Evolutionary conservation across 2,888 invertebrate species (phyloP).

Genomic region (Troilus luridus): DNA sequence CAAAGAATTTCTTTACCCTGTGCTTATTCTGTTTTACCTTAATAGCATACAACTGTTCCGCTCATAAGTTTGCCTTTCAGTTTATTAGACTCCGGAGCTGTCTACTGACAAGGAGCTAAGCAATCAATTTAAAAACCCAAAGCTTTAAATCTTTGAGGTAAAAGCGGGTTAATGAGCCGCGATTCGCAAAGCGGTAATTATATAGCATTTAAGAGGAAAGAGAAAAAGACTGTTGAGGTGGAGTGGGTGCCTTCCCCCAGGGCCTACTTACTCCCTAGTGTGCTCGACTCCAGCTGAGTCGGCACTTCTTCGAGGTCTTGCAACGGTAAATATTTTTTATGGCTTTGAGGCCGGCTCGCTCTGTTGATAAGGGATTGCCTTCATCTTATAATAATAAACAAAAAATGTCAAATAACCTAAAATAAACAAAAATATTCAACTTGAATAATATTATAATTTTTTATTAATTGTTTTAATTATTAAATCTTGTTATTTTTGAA

Average conservation of each 20-base stretch:
- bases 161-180: background rate
- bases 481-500: too few relatives aligned
- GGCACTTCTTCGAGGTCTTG: background rate
- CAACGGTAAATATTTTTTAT: slow-evolving; percentile 11
- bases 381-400: background rate
- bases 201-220: background rate
- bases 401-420: background rate
- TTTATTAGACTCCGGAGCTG: background rate
- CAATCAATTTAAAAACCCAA: background rate
- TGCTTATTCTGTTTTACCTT: too few relatives aligned
- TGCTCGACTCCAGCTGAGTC: background rate
- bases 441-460: too few relatives aligned
- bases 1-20: too few relatives aligned
- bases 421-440: background rate
- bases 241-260: background rate
- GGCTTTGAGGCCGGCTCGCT: background rate
- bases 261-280: background rate
- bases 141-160: background rate
- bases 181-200: background rate
- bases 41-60: too few relatives aligned
- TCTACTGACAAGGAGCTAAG: background rate
- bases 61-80: background rate
- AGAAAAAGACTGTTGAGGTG: background rate
- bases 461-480: too few relatives aligned
- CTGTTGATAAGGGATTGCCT: background rate